These are phyloP conservation scores for Sebastes wilsoni DNA, from an alignment of 2,797 vertebrate genomes.

Conservation along the genomic window DNA sequence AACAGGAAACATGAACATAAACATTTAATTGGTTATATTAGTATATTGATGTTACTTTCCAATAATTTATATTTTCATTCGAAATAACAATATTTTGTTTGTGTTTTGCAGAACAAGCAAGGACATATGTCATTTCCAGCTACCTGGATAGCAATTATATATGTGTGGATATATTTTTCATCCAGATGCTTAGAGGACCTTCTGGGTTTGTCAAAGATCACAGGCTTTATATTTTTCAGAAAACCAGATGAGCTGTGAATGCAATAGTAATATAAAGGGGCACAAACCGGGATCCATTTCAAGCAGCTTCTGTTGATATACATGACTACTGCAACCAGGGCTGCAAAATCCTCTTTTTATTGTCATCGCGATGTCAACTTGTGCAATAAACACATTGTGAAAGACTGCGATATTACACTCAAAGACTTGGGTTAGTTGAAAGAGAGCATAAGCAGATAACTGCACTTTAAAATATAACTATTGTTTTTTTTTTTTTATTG, in stretches of 20 bases:
- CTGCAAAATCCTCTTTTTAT: neutral
- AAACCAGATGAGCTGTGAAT: neutral
- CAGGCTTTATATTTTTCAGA: neutral
- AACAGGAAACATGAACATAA: neutral
- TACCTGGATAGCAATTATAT: neutral
- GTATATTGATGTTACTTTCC: neutral
- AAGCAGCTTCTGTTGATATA: neutral
- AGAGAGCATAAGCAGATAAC: neutral
- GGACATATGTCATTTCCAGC: neutral
- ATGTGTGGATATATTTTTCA: neutral
- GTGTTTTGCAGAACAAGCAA: neutral
- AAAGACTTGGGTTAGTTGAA: neutral
- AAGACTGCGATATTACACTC: neutral
- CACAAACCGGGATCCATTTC: neutral
- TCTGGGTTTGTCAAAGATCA: neutral
- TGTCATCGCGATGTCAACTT: no score
- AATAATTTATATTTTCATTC: neutral
- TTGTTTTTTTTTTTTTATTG: neutral
- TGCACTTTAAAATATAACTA: neutral
- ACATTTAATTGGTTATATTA: no score
- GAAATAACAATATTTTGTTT: neutral
- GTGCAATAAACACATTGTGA: neutral
- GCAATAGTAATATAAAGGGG: neutral
- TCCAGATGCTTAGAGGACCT: neutral
- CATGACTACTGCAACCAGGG: neutral